These are phyloP conservation scores for Lathamus discolor DNA, from an alignment of 2,113 vertebrate species.

Conservation along the genomic window DNA sequence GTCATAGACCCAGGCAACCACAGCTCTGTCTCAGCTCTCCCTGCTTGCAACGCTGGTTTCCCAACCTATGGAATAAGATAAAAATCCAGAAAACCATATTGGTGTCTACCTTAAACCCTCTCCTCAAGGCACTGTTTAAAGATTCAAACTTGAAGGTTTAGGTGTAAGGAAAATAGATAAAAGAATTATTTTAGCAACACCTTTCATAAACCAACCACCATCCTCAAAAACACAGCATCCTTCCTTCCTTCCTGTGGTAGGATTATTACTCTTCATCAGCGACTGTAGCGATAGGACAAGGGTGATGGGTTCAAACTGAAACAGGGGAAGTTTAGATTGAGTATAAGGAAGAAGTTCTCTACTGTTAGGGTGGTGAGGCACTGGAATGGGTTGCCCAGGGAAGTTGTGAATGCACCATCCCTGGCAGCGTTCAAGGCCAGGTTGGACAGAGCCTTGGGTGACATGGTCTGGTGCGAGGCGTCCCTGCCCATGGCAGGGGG, in stretches of 20 bases:
- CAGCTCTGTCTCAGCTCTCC: background rate
- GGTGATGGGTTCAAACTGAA: background rate
- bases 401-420: background rate
- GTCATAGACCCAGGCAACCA: background rate
- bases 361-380: background rate
- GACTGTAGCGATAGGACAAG: background rate
- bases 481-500: background rate
- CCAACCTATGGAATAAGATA: background rate
- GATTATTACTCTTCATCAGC: background rate
- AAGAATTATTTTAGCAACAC: background rate
- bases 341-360: background rate
- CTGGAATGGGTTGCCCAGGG: background rate
- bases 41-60: background rate
- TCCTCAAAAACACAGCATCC: background rate
- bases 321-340: background rate
- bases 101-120: background rate
- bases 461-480: background rate
- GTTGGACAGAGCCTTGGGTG: background rate
- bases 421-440: background rate
- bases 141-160: background rate
- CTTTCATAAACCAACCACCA: background rate
- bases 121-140: background rate
- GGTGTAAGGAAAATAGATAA: background rate
- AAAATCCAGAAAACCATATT: fast-evolving
- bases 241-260: background rate